Conservation (phyloP, 2,113 vertebrate species). For the Oriolus oriolus region DNA sequence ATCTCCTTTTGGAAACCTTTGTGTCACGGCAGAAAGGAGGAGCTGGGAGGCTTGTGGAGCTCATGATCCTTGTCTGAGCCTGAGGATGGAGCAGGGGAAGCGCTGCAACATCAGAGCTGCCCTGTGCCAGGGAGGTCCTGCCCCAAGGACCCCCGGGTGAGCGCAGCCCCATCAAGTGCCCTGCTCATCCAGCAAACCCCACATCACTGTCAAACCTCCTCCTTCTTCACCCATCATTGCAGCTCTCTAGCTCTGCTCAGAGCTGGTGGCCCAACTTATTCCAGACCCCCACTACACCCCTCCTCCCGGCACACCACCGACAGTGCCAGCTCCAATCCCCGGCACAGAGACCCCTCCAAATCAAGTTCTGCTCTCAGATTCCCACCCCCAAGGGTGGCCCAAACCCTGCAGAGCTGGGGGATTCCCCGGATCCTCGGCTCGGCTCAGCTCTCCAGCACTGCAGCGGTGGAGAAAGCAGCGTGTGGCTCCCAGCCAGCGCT, state of each 20-base stretch:
- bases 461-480: background rate
- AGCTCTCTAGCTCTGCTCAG: background rate
- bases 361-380: background rate
- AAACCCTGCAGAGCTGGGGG: background rate
- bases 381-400: background rate
- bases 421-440: background rate
- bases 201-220: background rate
- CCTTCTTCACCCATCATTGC: background rate
- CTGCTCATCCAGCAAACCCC: accelerated
- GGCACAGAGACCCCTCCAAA: background rate
- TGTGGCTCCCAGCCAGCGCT: background rate
- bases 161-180: accelerated
- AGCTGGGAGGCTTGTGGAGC: accelerated
- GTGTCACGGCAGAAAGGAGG: accelerated
- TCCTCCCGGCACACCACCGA: accelerated
- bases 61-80: accelerated
- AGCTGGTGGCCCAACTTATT: too few relatives aligned
- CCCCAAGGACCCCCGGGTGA: accelerated
- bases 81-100: background rate
- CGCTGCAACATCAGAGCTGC: accelerated
- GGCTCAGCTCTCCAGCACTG: background rate
- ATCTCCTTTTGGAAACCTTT: background rate
- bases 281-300: accelerated
- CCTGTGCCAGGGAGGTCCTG: background rate
- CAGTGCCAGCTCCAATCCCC: background rate